Percentiles rank a stretch among this genome's conserved stretches.
Conservation (phyloP, 2,113 vertebrate genomes). For the Notiomystis cincta region DNA sequence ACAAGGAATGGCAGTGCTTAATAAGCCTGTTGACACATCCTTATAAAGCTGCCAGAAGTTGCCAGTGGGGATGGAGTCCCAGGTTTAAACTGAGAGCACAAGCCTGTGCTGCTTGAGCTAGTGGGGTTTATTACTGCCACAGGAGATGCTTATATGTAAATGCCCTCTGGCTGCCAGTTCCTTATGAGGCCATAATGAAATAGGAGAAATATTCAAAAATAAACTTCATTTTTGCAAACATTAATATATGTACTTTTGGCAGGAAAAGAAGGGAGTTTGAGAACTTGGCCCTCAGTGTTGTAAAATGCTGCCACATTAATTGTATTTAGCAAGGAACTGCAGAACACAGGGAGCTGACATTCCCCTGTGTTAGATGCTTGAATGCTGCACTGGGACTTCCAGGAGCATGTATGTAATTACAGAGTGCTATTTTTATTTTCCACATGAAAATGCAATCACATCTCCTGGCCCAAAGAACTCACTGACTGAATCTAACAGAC, state of each 20-base stretch:
- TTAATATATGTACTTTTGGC: not conserved
- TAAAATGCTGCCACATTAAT: not conserved
- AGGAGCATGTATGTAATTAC: not conserved
- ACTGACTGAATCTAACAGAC: not conserved
- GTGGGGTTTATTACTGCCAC: not conserved
- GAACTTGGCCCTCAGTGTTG: not conserved
- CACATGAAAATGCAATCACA: not conserved
- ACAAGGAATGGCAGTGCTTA: not conserved
- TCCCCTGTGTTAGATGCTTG: not conserved
- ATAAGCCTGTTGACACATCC: constrained; percentile 16
- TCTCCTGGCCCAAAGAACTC: not conserved
- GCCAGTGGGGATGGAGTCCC: not conserved
- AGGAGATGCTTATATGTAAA: not conserved
- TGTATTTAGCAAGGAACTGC: not conserved
- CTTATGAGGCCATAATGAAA: not conserved
- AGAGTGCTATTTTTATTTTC: not conserved
- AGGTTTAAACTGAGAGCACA: not conserved
- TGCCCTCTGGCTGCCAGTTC: not conserved
- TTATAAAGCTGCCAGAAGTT: constrained; percentile 1
- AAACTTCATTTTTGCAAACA: not conserved
- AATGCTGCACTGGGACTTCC: not conserved
- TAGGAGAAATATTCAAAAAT: not conserved
- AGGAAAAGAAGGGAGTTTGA: not conserved
- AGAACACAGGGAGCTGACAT: not conserved
- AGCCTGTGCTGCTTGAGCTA: not conserved